A percentile compares a stretch with the other conserved stretches of the same genome.
Evolutionary conservation across 2,888 invertebrate genomes (phyloP).

Genomic region (Theodoxus fluviatilis): DNA sequence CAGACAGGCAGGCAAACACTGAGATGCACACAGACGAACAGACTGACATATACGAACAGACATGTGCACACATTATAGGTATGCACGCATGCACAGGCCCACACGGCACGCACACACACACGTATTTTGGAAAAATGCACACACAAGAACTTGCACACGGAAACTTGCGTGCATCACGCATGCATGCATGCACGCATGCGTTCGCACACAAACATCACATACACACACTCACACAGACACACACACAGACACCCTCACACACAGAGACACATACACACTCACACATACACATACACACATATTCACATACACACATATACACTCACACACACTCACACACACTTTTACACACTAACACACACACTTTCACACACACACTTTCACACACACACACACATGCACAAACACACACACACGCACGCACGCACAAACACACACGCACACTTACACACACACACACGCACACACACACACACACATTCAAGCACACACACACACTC

Average conservation of each 20-base stretch:
- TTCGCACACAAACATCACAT: not conserved
- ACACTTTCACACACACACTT: not conserved
- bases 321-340: not conserved
- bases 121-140: too few species aligned
- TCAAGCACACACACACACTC: not conserved
- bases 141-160: not conserved
- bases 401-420: slow-evolving; percentile 15
- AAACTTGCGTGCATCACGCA: not conserved
- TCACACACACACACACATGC: slow-evolving; percentile 5
- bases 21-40: slow-evolving; percentile 4
- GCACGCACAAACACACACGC: not conserved
- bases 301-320: not conserved
- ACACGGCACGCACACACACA: not conserved
- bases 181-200: not conserved
- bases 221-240: not conserved
- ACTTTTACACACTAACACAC: not conserved
- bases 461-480: not conserved
- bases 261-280: not conserved
- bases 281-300: not conserved
- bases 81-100: not conserved
- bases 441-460: not conserved
- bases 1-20: not conserved
- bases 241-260: slow-evolving; percentile 6
- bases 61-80: not conserved
- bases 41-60: not conserved